These are phyloP conservation scores for Beroe forskalii DNA, from an alignment of 37 sponge, comb jelly and placozoan species.

Conservation along the genomic window DNA sequence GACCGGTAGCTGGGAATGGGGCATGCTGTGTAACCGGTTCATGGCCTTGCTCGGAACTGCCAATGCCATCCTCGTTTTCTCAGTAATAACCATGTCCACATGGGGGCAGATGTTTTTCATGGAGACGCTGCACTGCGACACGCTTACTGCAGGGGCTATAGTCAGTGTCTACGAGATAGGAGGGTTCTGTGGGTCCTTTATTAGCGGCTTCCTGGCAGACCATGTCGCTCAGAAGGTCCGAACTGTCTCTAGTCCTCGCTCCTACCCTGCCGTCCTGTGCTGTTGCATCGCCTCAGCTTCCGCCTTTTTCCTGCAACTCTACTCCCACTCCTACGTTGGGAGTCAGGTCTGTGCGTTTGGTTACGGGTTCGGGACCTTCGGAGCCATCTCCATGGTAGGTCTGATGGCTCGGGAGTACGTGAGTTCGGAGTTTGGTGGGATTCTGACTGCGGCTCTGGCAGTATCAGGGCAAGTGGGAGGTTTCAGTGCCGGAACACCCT, in stretches of 20 bases:
- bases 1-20: neutral
- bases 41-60: neutral
- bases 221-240: neutral
- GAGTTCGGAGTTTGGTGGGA: neutral
- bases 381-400: conserved; percentile 20
- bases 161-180: conserved; percentile 42
- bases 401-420: conserved; percentile 32
- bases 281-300: neutral
- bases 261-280: neutral
- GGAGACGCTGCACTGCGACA: neutral
- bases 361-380: conserved; percentile 17
- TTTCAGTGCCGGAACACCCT: conserved; percentile 5
- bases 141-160: neutral
- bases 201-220: conserved; percentile 28
- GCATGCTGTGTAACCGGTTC: neutral
- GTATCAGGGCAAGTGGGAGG: neutral
- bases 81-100: neutral
- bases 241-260: neutral
- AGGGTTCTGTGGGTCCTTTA: conserved; percentile 10
- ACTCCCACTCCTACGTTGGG: neutral
- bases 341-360: neutral
- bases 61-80: neutral
- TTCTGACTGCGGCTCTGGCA: neutral
- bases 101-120: conserved; percentile 48
- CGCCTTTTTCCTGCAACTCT: neutral